Evolutionary conservation across 2,113 vertebrate species (phyloP), one percentile per base, ranked within the genome.

Genomic region (Cinclus mexicanus): DNA sequence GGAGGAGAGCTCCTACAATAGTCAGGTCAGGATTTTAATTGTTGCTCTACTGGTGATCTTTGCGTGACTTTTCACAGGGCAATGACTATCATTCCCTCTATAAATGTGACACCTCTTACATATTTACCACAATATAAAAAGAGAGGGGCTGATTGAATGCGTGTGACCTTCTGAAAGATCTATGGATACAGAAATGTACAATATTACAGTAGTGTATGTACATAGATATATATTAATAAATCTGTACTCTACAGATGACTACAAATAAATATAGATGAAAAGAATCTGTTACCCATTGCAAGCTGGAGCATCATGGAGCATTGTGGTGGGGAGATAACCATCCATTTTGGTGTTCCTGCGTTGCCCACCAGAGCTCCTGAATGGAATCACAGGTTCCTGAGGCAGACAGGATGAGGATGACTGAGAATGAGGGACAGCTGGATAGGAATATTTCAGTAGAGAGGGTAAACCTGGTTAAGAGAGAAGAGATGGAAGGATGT

Each of bases 261-360:
- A 18, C 33, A 76, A 16, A 15, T 69, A 80, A 65, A 57, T 50
- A 67, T 1, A 60, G 44, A 49, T 22, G 5, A 44, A 68, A 89
- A 69, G 10, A 50, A 74, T 4, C 4, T 25, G 1, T 47, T 84
- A 29, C 6, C 9, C 6, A 91, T 81, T 63, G 26, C 33, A 75
- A 47, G 47, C 1, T 82, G 39, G 24, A 72, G 19, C 21, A 65
- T 10, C 25, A 33, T 2, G 22, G 46, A 74, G 14, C 10, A 16
- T 55, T 23, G 22, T 50, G 33, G 3, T 77, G 47, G 16, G 33
- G 33, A 75, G 29, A 59, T 33, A 77, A 31, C 29, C 8, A 63
- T 41, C 7, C 1, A 0, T 61, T 85, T 69, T 10, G 5, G 7
- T 46, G 61, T 24, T 6, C 4, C 21, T 46, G 13, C 0, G 0